phyloP scores from a whole-genome alignment of 2,888 invertebrate species.

The Prosapia bicincta region DNA sequence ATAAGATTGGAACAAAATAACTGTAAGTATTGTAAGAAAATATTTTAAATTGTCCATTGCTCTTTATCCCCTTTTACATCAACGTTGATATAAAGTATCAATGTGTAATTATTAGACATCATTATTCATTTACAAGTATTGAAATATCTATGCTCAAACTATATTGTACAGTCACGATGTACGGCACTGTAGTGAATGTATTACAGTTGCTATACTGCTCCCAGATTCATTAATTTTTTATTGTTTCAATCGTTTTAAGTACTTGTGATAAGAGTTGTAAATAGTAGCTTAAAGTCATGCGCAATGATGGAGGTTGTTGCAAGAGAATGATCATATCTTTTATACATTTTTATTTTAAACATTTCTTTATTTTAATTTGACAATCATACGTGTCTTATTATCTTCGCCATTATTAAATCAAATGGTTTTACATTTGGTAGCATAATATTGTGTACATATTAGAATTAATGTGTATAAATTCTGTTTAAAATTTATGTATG shows the following conservation, averaged over 20 bases:
- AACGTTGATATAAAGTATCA: too few species aligned
- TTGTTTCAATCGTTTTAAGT: neutral
- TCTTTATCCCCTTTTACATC: too few species aligned
- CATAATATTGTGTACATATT: neutral
- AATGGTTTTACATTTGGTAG: slow-evolving; percentile 28
- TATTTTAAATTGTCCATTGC: too few species aligned
- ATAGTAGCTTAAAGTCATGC: neutral
- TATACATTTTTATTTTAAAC: neutral
- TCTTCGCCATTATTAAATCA: slow-evolving; percentile 7
- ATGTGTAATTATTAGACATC: too few species aligned
- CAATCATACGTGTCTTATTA: neutral
- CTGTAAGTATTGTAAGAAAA: too few species aligned
- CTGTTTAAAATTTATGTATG: neutral
- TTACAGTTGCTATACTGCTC: too few species aligned
- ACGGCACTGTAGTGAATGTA: too few species aligned
- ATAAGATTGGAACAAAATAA: too few species aligned
- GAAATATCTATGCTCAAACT: too few species aligned
- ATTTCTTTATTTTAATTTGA: neutral
- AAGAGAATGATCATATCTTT: neutral
- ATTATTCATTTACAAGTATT: too few species aligned
- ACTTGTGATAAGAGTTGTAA: neutral
- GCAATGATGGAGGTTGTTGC: neutral
- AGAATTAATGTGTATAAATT: neutral
- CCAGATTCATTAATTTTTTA: neutral
- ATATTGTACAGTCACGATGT: too few species aligned